phyloP scores from a whole-genome alignment of 1,140 invertebrate genomes.

The Rhagoletis pomonella region DNA sequence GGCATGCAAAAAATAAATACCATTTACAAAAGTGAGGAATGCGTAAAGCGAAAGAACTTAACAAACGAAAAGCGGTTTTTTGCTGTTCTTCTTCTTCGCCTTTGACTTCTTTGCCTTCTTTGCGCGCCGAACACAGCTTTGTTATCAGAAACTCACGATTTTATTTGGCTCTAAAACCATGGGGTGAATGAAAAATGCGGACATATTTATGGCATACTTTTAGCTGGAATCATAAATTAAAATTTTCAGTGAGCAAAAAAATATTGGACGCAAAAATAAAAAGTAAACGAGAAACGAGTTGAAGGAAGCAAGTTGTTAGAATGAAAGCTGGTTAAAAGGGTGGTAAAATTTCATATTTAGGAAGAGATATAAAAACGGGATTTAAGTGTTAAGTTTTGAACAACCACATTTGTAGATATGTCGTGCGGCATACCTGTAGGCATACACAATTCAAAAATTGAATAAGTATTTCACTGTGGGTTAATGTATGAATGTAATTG shows the following conservation, averaged over 20 bases:
- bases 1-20: neutral
- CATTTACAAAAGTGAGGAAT: neutral
- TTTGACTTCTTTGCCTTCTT: neutral
- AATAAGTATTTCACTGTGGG: no score
- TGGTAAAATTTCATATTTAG: no score
- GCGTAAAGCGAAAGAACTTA: neutral
- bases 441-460: no score
- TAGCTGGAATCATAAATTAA: slow-evolving; percentile 29
- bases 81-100: neutral
- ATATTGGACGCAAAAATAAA: neutral
- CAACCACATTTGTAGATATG: no score
- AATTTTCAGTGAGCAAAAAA: slow-evolving; percentile 14
- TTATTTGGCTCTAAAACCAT: neutral
- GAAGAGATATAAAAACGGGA: neutral
- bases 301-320: neutral
- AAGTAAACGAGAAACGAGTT: neutral
- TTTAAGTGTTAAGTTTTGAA: neutral
- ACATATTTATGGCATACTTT: slow-evolving; percentile 14
- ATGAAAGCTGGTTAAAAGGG: no score
- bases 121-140: neutral
- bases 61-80: neutral
- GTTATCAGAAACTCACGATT: neutral
- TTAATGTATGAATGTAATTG: no score
- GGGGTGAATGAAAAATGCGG: neutral
- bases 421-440: no score